Evolutionary conservation across 92 coral and sea anemone genomes (phyloP).

Genomic region (Hydrozoanthus gracilis): DNA sequence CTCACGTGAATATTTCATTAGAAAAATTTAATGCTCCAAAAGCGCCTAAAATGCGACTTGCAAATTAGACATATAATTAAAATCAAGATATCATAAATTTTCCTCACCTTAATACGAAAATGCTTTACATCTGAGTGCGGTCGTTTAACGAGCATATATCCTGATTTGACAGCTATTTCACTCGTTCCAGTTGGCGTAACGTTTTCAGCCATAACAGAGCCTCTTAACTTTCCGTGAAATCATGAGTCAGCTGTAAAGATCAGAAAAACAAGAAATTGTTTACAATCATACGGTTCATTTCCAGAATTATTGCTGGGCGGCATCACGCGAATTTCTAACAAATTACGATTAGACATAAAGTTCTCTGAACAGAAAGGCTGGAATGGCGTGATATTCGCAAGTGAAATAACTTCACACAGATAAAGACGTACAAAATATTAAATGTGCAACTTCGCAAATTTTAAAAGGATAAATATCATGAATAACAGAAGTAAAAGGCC

Average conservation of each 20-base stretch:
- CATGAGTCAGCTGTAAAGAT: constrained; percentile 27
- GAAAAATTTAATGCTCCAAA: too few relatives aligned
- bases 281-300: background rate
- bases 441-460: too few relatives aligned
- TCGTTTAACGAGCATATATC: constrained; percentile 80
- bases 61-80: background rate
- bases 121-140: constrained; percentile 75
- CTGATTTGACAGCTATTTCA: constrained; percentile 67
- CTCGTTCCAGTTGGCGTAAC: background rate
- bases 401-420: too few relatives aligned
- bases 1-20: too few relatives aligned
- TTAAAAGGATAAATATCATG: too few relatives aligned
- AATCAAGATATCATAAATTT: background rate
- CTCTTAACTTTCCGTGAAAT: background rate
- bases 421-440: too few relatives aligned
- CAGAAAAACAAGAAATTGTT: constrained; percentile 1
- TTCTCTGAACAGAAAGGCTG: too few relatives aligned
- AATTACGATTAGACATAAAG: background rate
- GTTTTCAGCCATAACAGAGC: constrained; percentile 18
- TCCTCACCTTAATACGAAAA: constrained; percentile 77
- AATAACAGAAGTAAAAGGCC: too few relatives aligned
- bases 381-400: too few relatives aligned
- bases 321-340: background rate
- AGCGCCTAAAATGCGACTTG: background rate
- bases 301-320: background rate